A percentile compares a stretch with the other conserved stretches of the same genome.
phyloP scores from a whole-genome alignment of 2,797 vertebrate species.

The Coregonus ussuriensis region DNA sequence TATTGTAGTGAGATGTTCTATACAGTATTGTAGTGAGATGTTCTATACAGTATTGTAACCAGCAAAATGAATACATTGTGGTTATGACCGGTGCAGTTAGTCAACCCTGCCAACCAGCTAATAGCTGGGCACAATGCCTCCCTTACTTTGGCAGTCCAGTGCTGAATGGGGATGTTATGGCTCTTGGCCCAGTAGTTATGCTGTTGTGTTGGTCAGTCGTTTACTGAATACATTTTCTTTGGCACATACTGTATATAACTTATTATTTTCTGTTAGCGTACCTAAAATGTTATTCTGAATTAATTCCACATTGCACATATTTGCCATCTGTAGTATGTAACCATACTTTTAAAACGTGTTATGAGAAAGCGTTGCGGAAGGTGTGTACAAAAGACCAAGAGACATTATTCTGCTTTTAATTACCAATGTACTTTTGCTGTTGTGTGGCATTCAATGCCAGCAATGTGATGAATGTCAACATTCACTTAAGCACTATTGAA shows the following conservation, averaged over 20 bases:
- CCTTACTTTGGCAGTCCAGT: background rate
- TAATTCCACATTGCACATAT: background rate
- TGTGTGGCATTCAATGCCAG: too few species aligned
- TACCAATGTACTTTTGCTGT: background rate
- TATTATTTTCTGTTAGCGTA: background rate
- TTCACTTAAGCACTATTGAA: too few species aligned
- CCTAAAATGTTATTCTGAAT: background rate
- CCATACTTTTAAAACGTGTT: background rate
- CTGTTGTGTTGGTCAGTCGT: constrained; percentile 4
- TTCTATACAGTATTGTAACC: background rate
- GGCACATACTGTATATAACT: background rate
- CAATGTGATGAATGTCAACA: too few species aligned
- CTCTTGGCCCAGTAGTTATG: background rate
- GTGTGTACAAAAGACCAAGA: background rate
- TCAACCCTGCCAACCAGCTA: background rate
- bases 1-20: background rate
- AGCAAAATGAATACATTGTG: background rate
- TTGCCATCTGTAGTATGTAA: background rate
- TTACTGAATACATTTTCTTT: constrained; percentile 6
- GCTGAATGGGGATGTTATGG: background rate
- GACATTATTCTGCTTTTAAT: background rate
- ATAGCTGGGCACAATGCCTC: background rate
- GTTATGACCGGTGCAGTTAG: background rate
- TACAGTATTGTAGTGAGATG: background rate
- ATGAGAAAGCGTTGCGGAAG: background rate